These are phyloP conservation scores for Characodon lateralis DNA, from an alignment of 2,797 vertebrate species.

Conservation along the genomic window DNA sequence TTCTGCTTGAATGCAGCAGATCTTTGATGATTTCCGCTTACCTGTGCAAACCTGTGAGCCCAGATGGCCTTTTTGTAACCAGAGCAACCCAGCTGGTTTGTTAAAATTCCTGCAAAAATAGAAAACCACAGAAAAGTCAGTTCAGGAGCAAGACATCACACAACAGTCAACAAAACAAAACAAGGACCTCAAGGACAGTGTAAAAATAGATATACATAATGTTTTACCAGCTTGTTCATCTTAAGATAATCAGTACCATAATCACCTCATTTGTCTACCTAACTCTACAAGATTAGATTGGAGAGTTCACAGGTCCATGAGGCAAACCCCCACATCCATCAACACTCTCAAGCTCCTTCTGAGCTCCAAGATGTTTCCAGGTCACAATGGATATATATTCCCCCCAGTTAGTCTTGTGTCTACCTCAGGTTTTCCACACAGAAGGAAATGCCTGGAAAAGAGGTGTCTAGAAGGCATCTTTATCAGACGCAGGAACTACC, in stretches of 20 bases:
- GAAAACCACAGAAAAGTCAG: conserved; percentile 55
- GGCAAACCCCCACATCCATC: too few relatives aligned
- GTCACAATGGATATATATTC: too few relatives aligned
- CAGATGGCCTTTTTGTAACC: conserved; percentile 68
- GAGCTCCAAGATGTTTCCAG: too few relatives aligned
- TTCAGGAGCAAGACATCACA: conserved; percentile 47
- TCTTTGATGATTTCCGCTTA: conserved; percentile 75
- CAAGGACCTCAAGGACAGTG: conserved; percentile 54
- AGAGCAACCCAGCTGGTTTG: conserved; percentile 68
- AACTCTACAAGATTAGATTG: too few relatives aligned
- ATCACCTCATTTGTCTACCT: too few relatives aligned
- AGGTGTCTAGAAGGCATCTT: too few relatives aligned
- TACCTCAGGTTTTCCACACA: too few relatives aligned
- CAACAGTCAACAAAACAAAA: conserved; percentile 57
- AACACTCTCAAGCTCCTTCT: too few relatives aligned
- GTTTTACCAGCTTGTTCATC: background rate
- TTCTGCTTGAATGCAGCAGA: conserved; percentile 46
- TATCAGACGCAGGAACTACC: too few relatives aligned
- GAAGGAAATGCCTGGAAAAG: too few relatives aligned
- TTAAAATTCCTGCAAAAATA: conserved; percentile 77
- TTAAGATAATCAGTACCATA: background rate
- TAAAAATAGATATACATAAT: background rate
- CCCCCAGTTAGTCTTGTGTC: too few relatives aligned
- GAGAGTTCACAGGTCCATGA: too few relatives aligned
- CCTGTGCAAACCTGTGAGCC: conserved; percentile 64